Percentiles rank a stretch among this genome's conserved stretches.
phyloP scores from a whole-genome alignment of 2,797 vertebrate species.

The Simalia tracyae region DNA sequence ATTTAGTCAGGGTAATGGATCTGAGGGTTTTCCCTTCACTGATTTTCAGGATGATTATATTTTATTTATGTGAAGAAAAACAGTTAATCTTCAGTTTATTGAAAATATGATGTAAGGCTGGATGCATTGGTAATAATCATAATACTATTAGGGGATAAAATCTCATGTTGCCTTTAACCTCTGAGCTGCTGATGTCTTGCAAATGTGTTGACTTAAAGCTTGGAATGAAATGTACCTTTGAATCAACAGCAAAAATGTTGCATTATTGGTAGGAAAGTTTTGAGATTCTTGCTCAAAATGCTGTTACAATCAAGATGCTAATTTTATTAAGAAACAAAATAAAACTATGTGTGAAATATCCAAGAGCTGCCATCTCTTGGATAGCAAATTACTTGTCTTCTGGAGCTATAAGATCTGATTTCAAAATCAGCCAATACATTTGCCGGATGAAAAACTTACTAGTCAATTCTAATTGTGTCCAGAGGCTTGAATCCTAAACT shows the following conservation, averaged over 20 bases:
- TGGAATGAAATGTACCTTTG: constrained; percentile 69
- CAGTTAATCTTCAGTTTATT: constrained; percentile 78
- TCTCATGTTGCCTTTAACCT: constrained; percentile 65
- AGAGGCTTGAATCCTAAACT: constrained; percentile 67
- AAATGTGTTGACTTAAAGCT: constrained; percentile 56
- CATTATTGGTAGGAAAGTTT: constrained; percentile 60
- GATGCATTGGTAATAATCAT: constrained; percentile 72
- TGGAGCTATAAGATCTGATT: constrained; percentile 59
- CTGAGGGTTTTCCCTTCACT: constrained; percentile 82
- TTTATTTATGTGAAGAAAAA: constrained; percentile 88
- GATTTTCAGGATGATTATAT: constrained; percentile 91
- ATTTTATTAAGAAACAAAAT: constrained; percentile 51
- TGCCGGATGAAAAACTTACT: constrained; percentile 65
- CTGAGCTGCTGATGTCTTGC: constrained; percentile 61
- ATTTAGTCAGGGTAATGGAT: constrained; percentile 82
- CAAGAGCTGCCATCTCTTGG: constrained; percentile 47
- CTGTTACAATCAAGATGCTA: constrained; percentile 65
- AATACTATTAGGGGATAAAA: constrained; percentile 65
- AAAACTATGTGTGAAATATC: constrained; percentile 65
- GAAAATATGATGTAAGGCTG: constrained; percentile 72
- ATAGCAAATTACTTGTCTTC: constrained; percentile 53
- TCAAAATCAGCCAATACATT: constrained; percentile 60
- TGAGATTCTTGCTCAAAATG: constrained; percentile 56
- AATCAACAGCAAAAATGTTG: constrained; percentile 24
- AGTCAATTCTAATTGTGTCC: constrained; percentile 64